Percentiles rank a stretch among this genome's conserved stretches.
These are phyloP conservation scores for Aulostomus chinensis DNA, from an alignment of 2,797 vertebrate species.

Conservation along the genomic window DNA sequence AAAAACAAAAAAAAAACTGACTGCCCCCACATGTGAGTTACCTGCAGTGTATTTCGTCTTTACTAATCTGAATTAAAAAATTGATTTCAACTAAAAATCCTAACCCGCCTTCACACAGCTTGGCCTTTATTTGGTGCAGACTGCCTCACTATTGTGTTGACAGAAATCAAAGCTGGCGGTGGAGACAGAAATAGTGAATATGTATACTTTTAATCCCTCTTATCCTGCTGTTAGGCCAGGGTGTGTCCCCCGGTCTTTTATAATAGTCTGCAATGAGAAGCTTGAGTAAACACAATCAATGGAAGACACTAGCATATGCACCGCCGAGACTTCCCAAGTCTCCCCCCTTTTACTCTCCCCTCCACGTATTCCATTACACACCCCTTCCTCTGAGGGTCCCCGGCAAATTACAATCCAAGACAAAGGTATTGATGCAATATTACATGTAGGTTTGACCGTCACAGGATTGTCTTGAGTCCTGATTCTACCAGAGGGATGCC, in stretches of 20 bases:
- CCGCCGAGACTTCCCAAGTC: conserved; percentile 55
- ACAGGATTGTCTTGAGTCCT: conserved; percentile 57
- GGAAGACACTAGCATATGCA: conserved; percentile 70
- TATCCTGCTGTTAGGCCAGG: conserved; percentile 73
- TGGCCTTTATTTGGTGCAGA: background rate
- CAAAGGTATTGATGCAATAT: conserved; percentile 56
- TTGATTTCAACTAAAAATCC: background rate
- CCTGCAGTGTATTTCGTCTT: too few relatives aligned
- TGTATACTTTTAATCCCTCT: conserved; percentile 72
- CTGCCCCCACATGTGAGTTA: too few relatives aligned
- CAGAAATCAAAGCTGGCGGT: conserved; percentile 40
- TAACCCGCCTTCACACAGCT: conserved; percentile 1
- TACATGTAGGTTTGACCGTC: conserved; percentile 57
- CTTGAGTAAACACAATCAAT: conserved; percentile 85
- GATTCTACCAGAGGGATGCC: conserved; percentile 31
- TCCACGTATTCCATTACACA: conserved; percentile 54
- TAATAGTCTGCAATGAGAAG: conserved; percentile 83
- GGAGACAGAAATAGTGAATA: conserved; percentile 62
- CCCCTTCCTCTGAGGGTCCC: conserved; percentile 38
- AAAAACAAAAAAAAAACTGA: too few relatives aligned
- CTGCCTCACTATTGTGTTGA: conserved; percentile 30
- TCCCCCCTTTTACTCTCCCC: conserved; percentile 34
- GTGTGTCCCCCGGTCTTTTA: conserved; percentile 70
- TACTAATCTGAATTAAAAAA: background rate
- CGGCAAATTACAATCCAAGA: conserved; percentile 47